Evolutionary conservation across 2,113 vertebrate species (phyloP), one percentile per base, ranked within the genome.

Genomic region (Cyanoliseus patagonus): DNA sequence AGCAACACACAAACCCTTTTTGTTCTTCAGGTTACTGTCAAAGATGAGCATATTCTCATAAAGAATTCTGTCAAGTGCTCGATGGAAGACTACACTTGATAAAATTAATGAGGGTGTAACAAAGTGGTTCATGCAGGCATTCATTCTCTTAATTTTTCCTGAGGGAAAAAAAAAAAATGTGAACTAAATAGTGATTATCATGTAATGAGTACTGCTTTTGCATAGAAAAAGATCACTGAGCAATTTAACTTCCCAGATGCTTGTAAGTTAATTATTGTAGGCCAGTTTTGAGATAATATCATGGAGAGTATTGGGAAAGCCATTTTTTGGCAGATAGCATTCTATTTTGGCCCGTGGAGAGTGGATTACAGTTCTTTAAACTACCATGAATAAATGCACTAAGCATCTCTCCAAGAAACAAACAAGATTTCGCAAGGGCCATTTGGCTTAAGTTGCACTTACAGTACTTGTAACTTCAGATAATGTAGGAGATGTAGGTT

Each of bases 261-360:
- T 86, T 75, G 62, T 44, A 88, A 85, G 42, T 90, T 90, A 90
- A 92, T 87, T 92, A 83, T 53, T 93, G 69, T 70, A 86, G 92
- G 93, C 96, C 96, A 97, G 90, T 19, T 80, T 94, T 96, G 95
- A 97, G 95, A 91, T 97, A 97, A 97, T 70, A 89, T 95, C 74
- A 88, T 95, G 91, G 91, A 90, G 93, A 95, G 55, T 96, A 81
- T 95, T 95, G 92, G 92, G 77, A 95, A 96, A 98, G 88, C 97
- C 0, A 92, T 95, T 86, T 76, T 82, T 96, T 98, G 97, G 97
- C 97, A 92, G 87, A 88, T 63, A 67, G 47, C 33, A 74, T 88
- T 91, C 67, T 87, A 13, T 72, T 92, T 95, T 97, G 97, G 97
- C 95, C 23, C 1, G 7, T 1, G 7, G 93, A 97, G 92, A 92